Conservation (phyloP, 37 sponge, comb jelly and placozoan species). For the Haliclona indistincta region DNA sequence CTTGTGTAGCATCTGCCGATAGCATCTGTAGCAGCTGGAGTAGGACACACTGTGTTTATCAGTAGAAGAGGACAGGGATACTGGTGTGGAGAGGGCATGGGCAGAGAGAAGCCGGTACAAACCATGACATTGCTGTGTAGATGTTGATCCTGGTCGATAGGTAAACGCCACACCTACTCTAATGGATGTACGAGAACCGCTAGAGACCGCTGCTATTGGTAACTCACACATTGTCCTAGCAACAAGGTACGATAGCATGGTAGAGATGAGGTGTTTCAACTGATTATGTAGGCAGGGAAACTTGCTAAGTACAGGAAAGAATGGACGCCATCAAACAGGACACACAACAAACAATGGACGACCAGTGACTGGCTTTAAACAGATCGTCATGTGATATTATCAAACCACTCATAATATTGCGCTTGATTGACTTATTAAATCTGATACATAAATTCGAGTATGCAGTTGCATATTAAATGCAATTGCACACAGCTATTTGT, state of each 20-base stretch:
- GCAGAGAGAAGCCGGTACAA: not conserved
- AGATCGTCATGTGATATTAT: no score
- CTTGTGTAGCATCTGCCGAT: slow-evolving; percentile 31
- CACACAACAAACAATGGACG: slow-evolving; percentile 3
- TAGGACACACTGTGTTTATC: slow-evolving; percentile 54
- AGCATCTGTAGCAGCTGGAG: slow-evolving; percentile 50
- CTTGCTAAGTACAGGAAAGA: slow-evolving; percentile 56
- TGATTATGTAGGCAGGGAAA: slow-evolving; percentile 24
- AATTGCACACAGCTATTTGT: no score
- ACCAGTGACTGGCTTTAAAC: slow-evolving; percentile 17
- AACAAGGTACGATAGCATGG: slow-evolving; percentile 16
- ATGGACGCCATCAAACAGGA: slow-evolving; percentile 56
- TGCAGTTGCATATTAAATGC: no score
- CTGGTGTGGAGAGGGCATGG: slow-evolving; percentile 78
- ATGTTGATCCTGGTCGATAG: not conserved
- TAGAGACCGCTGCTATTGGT: slow-evolving; percentile 50
- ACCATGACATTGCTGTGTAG: not conserved
- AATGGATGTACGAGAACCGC: slow-evolving; percentile 43
- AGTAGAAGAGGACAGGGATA: slow-evolving; percentile 35
- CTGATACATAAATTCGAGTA: no score
- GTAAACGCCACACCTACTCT: slow-evolving; percentile 13
- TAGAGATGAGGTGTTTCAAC: not conserved
- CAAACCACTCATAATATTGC: no score
- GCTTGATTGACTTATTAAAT: no score
- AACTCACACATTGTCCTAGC: slow-evolving; percentile 49